Percentiles rank a stretch among this genome's conserved stretches.
phyloP scores from a whole-genome alignment of 2,113 vertebrate species.

The Tiliqua scincoides region DNA sequence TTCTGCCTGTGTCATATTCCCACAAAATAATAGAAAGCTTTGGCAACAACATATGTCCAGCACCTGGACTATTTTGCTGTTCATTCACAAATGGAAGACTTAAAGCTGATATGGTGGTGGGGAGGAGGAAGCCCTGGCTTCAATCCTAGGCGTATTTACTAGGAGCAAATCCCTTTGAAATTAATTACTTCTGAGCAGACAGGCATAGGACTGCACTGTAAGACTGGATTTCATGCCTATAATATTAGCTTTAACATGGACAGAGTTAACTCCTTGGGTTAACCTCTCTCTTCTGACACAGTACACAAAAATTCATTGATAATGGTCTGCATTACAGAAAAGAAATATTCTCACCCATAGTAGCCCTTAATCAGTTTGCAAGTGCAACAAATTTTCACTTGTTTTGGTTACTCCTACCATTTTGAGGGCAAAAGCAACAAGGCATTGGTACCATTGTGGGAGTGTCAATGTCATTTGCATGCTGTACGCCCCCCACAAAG shows the following conservation, averaged over 20 bases:
- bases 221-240: no score
- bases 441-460: background rate
- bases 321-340: background rate
- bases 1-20: background rate
- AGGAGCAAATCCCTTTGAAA: no score
- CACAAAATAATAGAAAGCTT: background rate
- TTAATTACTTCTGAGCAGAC: no score
- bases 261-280: background rate
- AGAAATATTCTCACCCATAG: background rate
- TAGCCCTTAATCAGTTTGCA: background rate
- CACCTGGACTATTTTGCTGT: background rate
- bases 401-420: no score
- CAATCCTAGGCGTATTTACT: background rate
- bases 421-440: no score
- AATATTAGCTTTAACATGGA: background rate
- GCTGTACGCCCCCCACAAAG: no score
- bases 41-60: background rate
- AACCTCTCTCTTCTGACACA: background rate
- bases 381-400: background rate
- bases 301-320: background rate
- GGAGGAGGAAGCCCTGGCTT: background rate
- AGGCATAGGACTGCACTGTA: no score
- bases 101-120: background rate
- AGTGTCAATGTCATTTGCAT: no score
- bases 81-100: background rate